Base-by-base conservation (phyloP, 2,113 vertebrate genomes). In the Patagioenas fasciata region DNA sequence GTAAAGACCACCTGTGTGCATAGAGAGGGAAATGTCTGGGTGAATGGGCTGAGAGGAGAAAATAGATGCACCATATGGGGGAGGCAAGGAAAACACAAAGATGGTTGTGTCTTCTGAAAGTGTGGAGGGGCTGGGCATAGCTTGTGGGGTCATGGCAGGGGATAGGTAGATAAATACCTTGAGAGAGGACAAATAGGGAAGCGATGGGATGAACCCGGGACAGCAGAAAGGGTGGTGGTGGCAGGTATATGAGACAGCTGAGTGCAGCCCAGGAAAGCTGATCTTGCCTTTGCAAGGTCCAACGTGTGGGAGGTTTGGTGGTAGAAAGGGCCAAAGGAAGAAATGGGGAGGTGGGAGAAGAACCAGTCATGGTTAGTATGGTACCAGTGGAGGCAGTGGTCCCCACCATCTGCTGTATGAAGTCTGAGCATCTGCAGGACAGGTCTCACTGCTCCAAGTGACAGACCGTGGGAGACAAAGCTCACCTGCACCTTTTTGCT, bases 11-110 rank as follows among this genome's bases (percentile, higher is more conserved):
- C 36, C 48, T 0, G 0, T 42, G 36, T 54, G 36, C 62, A 16
- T 3, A 32, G 58, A 36, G 28, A 85, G 40, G 29, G 57, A 85
- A 75, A 75, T 0, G 0, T 13, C 15, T 2, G 8, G 13, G 23
- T 70, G 58, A 72, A 53, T 0, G 2, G 62, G 38, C 44, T 72
- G 58, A 73, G 66, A 79, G 31, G 17, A 74, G 18, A 83, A 40
- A 77, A 61, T 12, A 72, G 15, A 31, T 21, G 31, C 21, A 61
- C 26, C 12, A 1, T 58, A 34, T 5, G 7, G 28, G 28, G 91
- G 13, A 51, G 7, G 34, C 54, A 66, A 54, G 26, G 34, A 75
- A 80, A 91, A 66, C 12, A 75, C 11, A 38, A 38, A 67, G 51
- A 48, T 38, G 9, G 38, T 20, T 67, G 24, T 57, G 31, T 40